Percentiles rank a stretch among this genome's conserved stretches.
Evolutionary conservation across 2,797 vertebrate genomes (phyloP).

Genomic region (Halcyon smyrnensis): DNA sequence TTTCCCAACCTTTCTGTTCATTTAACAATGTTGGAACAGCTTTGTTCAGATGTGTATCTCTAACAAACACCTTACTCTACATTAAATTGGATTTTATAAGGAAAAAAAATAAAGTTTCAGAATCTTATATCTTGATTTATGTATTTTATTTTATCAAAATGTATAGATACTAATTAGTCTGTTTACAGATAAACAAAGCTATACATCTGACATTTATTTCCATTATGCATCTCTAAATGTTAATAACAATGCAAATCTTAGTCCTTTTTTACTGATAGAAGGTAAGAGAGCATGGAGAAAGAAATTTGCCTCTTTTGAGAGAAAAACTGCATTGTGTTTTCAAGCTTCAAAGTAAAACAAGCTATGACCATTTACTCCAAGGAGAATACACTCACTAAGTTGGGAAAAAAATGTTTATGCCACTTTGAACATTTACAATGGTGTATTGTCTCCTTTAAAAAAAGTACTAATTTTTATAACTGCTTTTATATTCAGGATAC

Average conservation of each 20-base stretch:
- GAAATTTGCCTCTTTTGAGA: not conserved
- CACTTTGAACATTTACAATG: not conserved
- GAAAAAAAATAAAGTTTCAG: not conserved
- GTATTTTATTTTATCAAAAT: not conserved
- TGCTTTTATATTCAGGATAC: not conserved
- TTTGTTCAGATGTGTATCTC: not conserved
- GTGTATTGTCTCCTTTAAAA: not conserved
- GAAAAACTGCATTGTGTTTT: not conserved
- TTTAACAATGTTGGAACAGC: not conserved
- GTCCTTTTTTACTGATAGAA: not conserved
- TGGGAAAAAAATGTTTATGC: not conserved
- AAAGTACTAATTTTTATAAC: not conserved
- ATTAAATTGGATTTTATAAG: not conserved
- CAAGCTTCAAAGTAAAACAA: not conserved
- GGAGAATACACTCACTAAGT: not conserved
- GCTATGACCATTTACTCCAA: not conserved
- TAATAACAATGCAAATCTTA: not conserved
- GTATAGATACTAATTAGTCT: not conserved
- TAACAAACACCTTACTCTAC: not conserved
- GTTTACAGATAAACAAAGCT: not conserved
- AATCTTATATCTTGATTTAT: not conserved
- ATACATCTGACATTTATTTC: not conserved
- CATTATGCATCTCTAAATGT: not conserved
- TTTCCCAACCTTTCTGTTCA: not conserved
- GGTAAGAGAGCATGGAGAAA: not conserved